Evolutionary conservation across 2,797 vertebrate genomes (phyloP).

Genomic region (Crocidura indochinensis): DNA sequence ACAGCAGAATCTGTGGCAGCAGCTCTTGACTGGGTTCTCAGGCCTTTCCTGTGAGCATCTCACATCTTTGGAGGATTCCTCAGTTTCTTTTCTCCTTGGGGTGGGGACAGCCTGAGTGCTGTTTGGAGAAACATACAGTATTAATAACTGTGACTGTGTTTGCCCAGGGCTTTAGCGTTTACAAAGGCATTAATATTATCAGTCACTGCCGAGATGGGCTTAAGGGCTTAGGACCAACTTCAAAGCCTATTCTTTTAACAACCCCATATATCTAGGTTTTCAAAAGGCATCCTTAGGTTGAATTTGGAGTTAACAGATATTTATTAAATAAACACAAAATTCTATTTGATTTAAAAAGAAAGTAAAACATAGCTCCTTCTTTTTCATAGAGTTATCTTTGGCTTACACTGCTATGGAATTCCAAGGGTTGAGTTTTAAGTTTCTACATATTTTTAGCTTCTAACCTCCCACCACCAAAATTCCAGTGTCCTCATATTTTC

Average conservation of each 20-base stretch:
- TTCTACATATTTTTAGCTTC: no score
- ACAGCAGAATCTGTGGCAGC: background rate
- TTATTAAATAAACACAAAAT: constrained; percentile 61
- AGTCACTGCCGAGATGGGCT: constrained; percentile 50
- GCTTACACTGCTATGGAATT: no score
- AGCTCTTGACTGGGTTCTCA: background rate
- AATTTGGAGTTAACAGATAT: constrained; percentile 64
- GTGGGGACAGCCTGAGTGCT: constrained; percentile 37
- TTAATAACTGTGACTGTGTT: constrained; percentile 72
- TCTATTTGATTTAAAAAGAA: constrained; percentile 64
- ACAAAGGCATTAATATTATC: constrained; percentile 67
- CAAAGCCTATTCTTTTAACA: constrained; percentile 68
- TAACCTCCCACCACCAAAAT: no score
- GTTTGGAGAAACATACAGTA: constrained; percentile 57
- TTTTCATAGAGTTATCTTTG: no score
- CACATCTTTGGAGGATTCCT: background rate
- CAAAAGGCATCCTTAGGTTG: constrained; percentile 49
- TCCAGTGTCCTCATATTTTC: no score
- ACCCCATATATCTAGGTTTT: constrained; percentile 47
- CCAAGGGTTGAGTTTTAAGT: no score
- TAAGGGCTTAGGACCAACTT: constrained; percentile 53
- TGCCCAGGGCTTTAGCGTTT: constrained; percentile 72
- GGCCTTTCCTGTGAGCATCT: background rate
- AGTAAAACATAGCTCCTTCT: background rate
- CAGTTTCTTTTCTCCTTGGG: background rate